Percentiles rank a stretch among this genome's conserved stretches.
phyloP scores from a whole-genome alignment of 2,113 vertebrate genomes.

The Etia nguti region DNA sequence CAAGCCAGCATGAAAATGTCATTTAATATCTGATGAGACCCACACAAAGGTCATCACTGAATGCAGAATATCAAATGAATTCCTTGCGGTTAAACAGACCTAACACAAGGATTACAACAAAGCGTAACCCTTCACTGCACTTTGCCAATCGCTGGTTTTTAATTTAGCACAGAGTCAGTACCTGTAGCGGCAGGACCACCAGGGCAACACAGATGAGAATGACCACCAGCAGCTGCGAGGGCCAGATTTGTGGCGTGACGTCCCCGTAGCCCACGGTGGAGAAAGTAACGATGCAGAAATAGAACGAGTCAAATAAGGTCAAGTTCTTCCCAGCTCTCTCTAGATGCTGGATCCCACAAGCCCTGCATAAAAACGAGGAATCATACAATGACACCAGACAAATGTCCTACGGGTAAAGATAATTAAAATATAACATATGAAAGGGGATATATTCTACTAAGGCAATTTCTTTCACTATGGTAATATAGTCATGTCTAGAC shows the following conservation, averaged over 20 bases:
- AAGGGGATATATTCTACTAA: background rate
- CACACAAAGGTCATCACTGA: background rate
- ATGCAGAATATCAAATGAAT: background rate
- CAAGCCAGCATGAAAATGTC: background rate
- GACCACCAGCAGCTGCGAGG: constrained; percentile 93
- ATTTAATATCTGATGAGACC: background rate
- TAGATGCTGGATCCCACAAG: constrained; percentile 94
- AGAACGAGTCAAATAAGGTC: constrained; percentile 89
- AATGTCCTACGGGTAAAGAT: background rate
- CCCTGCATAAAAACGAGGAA: constrained; percentile 48
- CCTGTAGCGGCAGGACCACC: constrained; percentile 94
- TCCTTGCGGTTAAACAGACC: background rate
- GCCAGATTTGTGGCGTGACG: constrained; percentile 96
- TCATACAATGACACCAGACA: background rate
- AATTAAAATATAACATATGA: background rate
- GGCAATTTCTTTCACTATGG: background rate
- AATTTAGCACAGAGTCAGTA: background rate
- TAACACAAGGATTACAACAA: background rate
- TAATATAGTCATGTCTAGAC: background rate
- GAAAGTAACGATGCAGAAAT: constrained; percentile 99
- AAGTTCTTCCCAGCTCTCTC: constrained; percentile 90
- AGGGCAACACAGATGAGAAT: constrained; percentile 97
- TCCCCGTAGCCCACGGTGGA: constrained; percentile 97
- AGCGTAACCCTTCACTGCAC: background rate
- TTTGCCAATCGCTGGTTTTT: background rate